Percentiles rank a stretch among this genome's conserved stretches.
Conservation (phyloP, 2,888 invertebrate species). For the Dicranocentrus wangi region DNA sequence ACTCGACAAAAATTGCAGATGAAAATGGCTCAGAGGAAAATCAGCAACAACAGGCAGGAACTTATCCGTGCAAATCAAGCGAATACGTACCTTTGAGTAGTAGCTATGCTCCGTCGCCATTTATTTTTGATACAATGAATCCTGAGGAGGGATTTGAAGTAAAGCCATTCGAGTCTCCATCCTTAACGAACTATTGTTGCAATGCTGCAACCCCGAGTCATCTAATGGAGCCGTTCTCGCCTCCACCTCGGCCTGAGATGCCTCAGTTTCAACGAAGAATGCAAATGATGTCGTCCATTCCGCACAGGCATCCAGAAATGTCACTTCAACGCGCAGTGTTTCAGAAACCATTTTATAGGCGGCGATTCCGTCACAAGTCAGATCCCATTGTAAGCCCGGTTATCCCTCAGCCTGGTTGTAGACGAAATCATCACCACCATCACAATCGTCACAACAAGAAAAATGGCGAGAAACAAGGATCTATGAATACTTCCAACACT, state of each 20-base stretch:
- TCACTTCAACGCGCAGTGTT: conserved; percentile 64
- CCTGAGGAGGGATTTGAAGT: conserved; percentile 62
- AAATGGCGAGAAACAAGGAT: conserved; percentile 57
- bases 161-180: conserved; percentile 69
- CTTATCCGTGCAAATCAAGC: conserved; percentile 65
- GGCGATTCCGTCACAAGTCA: conserved; percentile 63
- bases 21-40: conserved; percentile 30
- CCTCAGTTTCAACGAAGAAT: conserved; percentile 65
- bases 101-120: conserved; percentile 67
- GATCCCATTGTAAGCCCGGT: conserved; percentile 95
- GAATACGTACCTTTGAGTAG: conserved; percentile 70
- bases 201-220: conserved; percentile 60
- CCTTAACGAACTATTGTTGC: conserved; percentile 65
- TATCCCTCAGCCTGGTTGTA: conserved; percentile 86
- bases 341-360: conserved; percentile 52
- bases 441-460: conserved; percentile 55
- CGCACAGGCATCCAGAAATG: conserved; percentile 48
- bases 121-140: conserved; percentile 64
- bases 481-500: conserved; percentile 68
- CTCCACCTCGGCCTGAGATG: conserved; percentile 68
- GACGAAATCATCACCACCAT: conserved; percentile 69
- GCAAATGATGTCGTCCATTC: conserved; percentile 54
- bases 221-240: conserved; percentile 71
- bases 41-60: conserved; percentile 21
- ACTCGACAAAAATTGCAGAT: background rate